phyloP scores from a whole-genome alignment of 2,888 invertebrate species.

The Cephalotes varians region DNA sequence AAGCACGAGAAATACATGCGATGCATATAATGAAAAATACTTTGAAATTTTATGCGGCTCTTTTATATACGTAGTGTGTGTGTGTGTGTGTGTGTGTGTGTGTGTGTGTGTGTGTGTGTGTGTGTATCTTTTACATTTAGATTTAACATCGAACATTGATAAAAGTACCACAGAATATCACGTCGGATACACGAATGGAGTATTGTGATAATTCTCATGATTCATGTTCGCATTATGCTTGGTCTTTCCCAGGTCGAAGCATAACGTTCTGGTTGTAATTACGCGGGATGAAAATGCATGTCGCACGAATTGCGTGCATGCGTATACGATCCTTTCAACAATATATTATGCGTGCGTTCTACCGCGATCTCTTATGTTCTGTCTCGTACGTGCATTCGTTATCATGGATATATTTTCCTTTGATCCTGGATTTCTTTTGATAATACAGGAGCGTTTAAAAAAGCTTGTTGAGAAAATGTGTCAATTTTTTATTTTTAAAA shows the following conservation, averaged over 20 bases:
- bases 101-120: not conserved
- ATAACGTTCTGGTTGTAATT: slow-evolving; percentile 84
- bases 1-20: not conserved
- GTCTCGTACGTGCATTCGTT: not conserved
- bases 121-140: not conserved
- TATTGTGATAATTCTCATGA: slow-evolving; percentile 66
- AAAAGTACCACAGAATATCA: not conserved
- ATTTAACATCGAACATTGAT: not conserved
- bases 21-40: not conserved
- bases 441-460: not conserved
- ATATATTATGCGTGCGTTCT: slow-evolving; percentile 51
- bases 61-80: not conserved
- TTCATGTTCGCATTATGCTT: slow-evolving; percentile 73
- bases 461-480: not conserved
- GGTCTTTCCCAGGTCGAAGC: slow-evolving; percentile 72
- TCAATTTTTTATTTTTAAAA: not conserved
- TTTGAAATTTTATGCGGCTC: not conserved
- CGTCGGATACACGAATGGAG: slow-evolving; percentile 8
- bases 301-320: slow-evolving; percentile 58
- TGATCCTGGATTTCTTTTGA: no score
- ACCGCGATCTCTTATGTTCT: slow-evolving; percentile 39
- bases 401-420: slow-evolving; percentile 14
- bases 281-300: slow-evolving; percentile 83
- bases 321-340: slow-evolving; percentile 63
- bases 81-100: not conserved